These are phyloP conservation scores for Pseudorasbora parva DNA, from an alignment of 2,113 vertebrate species.

Conservation along the genomic window DNA sequence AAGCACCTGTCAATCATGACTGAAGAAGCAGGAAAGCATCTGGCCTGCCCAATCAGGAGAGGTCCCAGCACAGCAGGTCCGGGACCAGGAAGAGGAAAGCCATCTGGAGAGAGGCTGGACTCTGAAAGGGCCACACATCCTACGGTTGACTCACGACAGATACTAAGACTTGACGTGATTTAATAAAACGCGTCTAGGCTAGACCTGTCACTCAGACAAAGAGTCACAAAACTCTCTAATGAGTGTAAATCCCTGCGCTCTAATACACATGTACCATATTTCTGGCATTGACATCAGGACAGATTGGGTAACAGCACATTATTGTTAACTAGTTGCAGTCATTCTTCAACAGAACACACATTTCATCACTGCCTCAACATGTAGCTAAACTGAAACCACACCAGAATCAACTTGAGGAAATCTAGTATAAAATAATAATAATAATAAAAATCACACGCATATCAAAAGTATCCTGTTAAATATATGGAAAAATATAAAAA, in stretches of 20 bases:
- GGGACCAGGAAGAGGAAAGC: slow-evolving; percentile 74
- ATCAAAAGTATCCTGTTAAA: neutral
- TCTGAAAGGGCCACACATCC: slow-evolving; percentile 68
- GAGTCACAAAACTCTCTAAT: slow-evolving; percentile 67
- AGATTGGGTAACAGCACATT: slow-evolving; percentile 8
- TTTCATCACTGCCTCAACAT: slow-evolving; percentile 8
- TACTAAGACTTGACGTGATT: slow-evolving; percentile 58
- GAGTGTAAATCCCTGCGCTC: slow-evolving; percentile 35
- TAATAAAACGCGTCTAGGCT: slow-evolving; percentile 69
- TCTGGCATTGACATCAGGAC: slow-evolving; percentile 60
- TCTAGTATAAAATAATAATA: neutral
- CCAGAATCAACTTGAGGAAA: neutral
- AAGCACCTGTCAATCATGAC: slow-evolving; percentile 74
- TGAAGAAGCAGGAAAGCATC: slow-evolving; percentile 62
- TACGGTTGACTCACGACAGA: slow-evolving; percentile 66
- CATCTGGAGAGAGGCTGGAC: slow-evolving; percentile 74
- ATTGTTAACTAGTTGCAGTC: slow-evolving; percentile 17
- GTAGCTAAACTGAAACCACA: slow-evolving; percentile 2
- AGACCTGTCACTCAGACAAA: slow-evolving; percentile 70
- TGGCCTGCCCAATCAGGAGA: slow-evolving; percentile 71
- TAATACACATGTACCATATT: slow-evolving; percentile 54
- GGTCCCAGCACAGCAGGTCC: slow-evolving; percentile 73
- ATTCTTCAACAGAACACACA: slow-evolving; percentile 46
- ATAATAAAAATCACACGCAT: too few species aligned
- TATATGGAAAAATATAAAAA: neutral